Conservation (phyloP, 1,140 invertebrate genomes). For the Camponotus floridanus region DNA sequence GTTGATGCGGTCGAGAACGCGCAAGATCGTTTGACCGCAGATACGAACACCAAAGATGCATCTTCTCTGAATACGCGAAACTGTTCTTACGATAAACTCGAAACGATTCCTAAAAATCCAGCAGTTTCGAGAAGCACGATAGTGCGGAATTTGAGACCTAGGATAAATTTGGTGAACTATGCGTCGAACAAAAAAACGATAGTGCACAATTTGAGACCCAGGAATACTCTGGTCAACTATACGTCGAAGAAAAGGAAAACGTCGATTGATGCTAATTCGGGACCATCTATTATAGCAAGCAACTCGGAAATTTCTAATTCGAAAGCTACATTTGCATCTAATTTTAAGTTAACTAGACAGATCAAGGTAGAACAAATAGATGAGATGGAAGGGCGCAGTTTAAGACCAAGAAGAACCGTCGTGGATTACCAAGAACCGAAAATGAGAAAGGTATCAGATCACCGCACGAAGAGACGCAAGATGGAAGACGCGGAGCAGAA, state of each 20-base stretch:
- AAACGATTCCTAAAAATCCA: background rate
- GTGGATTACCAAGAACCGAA: conserved; percentile 58
- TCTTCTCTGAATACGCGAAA: background rate
- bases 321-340: background rate
- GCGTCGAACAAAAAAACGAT: conserved; percentile 32
- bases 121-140: background rate
- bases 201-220: conserved; percentile 59
- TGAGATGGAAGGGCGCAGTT: conserved; percentile 17
- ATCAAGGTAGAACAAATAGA: conserved; percentile 52
- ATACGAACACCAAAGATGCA: background rate
- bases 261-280: background rate
- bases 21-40: background rate
- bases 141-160: conserved; percentile 61
- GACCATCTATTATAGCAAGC: background rate
- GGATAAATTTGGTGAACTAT: conserved; percentile 44
- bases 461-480: background rate
- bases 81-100: background rate
- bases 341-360: conserved; percentile 20
- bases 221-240: conserved; percentile 40
- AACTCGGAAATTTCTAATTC: background rate
- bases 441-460: conserved; percentile 12
- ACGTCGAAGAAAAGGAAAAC: conserved; percentile 52
- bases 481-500: background rate
- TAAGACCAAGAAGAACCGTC: conserved; percentile 75
- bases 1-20: background rate